A percentile compares a stretch with the other conserved stretches of the same genome.
phyloP scores from a whole-genome alignment of 1,140 invertebrate species.

The Aporrectodea caliginosa region DNA sequence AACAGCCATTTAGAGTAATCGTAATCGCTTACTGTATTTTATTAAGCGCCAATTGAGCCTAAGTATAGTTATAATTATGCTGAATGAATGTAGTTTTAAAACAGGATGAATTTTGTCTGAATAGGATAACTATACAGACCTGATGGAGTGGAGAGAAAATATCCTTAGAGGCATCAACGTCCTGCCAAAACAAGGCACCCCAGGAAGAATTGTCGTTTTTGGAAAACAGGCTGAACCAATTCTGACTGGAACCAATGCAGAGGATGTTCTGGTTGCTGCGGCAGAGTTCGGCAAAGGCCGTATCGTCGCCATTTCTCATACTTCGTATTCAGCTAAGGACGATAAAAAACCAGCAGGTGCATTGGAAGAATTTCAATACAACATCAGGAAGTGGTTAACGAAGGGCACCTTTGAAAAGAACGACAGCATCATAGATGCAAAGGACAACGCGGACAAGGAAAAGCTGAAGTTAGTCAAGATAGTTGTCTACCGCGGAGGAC shows the following conservation, averaged over 20 bases:
- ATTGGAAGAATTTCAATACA: conserved; percentile 1
- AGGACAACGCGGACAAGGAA: neutral
- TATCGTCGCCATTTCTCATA: conserved; percentile 14
- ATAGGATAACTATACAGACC: too few relatives aligned
- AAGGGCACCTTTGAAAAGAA: neutral
- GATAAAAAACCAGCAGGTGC: neutral
- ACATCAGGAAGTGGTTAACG: conserved; percentile 5
- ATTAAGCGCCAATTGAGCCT: too few relatives aligned
- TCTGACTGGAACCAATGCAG: neutral
- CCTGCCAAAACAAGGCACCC: neutral
- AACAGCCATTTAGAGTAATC: too few relatives aligned
- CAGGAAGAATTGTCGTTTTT: conserved; percentile 15
- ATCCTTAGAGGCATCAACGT: conserved; percentile 1
- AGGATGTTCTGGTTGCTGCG: conserved; percentile 20
- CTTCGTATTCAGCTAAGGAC: neutral
- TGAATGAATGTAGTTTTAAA: too few relatives aligned
- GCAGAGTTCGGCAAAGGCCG: conserved; percentile 17
- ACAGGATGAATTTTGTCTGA: too few relatives aligned
- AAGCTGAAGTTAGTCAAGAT: neutral
- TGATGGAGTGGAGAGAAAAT: neutral
- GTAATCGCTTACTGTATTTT: too few relatives aligned
- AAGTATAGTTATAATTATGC: too few relatives aligned
- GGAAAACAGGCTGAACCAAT: conserved; percentile 6
- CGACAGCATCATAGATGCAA: neutral
- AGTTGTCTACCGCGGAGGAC: neutral